These are phyloP conservation scores for Sweltsa coloradensis DNA, from an alignment of 1,140 invertebrate species.

Conservation along the genomic window DNA sequence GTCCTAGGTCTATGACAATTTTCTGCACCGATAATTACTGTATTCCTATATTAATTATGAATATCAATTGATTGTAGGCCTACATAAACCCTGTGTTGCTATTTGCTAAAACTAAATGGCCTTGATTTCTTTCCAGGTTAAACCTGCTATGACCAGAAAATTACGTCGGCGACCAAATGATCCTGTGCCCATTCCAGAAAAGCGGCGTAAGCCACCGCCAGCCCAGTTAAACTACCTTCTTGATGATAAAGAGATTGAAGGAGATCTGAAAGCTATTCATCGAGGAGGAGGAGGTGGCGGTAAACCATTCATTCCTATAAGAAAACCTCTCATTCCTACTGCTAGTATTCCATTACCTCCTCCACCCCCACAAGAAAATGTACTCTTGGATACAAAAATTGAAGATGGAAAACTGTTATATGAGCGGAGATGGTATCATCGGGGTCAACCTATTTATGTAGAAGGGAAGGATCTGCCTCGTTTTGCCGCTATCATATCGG, in stretches of 20 bases:
- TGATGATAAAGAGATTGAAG: conserved; percentile 81
- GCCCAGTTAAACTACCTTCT: conserved; percentile 74
- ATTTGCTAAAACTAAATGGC: too few relatives aligned
- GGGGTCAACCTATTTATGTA: conserved; percentile 83
- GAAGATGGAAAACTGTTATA: conserved; percentile 91
- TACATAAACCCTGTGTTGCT: too few relatives aligned
- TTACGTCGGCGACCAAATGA: conserved; percentile 84
- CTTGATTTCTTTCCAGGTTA: conserved; percentile 36
- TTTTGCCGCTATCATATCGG: conserved; percentile 76
- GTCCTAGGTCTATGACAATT: too few relatives aligned
- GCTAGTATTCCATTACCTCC: conserved; percentile 21
- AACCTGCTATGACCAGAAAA: conserved; percentile 68
- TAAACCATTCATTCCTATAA: too few relatives aligned
- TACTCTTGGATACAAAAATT: conserved; percentile 58
- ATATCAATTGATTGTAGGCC: too few relatives aligned
- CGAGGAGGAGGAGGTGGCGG: conserved; percentile 44
- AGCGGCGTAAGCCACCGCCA: conserved; percentile 65
- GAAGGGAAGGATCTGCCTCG: conserved; percentile 73
- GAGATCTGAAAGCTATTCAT: conserved; percentile 74
- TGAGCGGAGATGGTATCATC: conserved; percentile 86
- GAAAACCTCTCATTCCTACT: conserved; percentile 36
- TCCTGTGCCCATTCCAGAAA: conserved; percentile 74
- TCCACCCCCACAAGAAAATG: conserved; percentile 17
- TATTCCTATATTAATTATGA: too few relatives aligned
- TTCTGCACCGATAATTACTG: too few relatives aligned